These are phyloP conservation scores for Ceratosolen fusciceps DNA, from an alignment of 1,140 invertebrate species.

Conservation along the genomic window DNA sequence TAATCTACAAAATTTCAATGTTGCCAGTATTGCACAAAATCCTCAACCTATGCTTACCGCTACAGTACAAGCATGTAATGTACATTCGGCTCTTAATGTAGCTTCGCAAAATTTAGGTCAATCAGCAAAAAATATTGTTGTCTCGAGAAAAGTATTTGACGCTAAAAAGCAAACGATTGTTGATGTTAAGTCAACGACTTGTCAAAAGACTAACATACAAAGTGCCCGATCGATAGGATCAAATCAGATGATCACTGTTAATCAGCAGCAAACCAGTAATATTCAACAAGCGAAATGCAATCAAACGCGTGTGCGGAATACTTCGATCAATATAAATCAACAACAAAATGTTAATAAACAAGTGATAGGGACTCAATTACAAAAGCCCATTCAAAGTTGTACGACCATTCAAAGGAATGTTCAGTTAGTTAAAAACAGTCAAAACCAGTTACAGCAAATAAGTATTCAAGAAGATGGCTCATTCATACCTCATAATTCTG, in stretches of 20 bases:
- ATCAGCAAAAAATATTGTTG: slow-evolving; percentile 40
- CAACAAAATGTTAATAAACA: slow-evolving; percentile 57
- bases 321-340: slow-evolving; percentile 52
- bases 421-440: slow-evolving; percentile 59
- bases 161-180: slow-evolving; percentile 44
- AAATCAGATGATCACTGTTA: slow-evolving; percentile 28
- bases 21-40: slow-evolving; percentile 38
- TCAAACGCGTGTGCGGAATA: slow-evolving; percentile 51
- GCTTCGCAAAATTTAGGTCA: slow-evolving; percentile 34
- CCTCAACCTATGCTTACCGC: slow-evolving; percentile 32
- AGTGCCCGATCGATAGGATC: slow-evolving; percentile 4
- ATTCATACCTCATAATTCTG: slow-evolving; percentile 45
- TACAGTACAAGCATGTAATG: slow-evolving; percentile 30
- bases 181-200: slow-evolving; percentile 39
- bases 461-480: slow-evolving; percentile 49
- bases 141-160: slow-evolving; percentile 43
- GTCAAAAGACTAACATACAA: slow-evolving; percentile 42
- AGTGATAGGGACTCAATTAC: slow-evolving; percentile 53
- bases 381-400: slow-evolving; percentile 60
- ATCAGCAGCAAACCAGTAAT: slow-evolving; percentile 50
- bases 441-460: slow-evolving; percentile 54
- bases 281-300: slow-evolving; percentile 52
- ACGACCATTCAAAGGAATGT: slow-evolving; percentile 58
- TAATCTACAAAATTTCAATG: slow-evolving; percentile 46
- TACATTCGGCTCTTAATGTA: slow-evolving; percentile 22